These are phyloP conservation scores for Camponotus vicinus DNA, from an alignment of 1,140 invertebrate species.

Conservation along the genomic window DNA sequence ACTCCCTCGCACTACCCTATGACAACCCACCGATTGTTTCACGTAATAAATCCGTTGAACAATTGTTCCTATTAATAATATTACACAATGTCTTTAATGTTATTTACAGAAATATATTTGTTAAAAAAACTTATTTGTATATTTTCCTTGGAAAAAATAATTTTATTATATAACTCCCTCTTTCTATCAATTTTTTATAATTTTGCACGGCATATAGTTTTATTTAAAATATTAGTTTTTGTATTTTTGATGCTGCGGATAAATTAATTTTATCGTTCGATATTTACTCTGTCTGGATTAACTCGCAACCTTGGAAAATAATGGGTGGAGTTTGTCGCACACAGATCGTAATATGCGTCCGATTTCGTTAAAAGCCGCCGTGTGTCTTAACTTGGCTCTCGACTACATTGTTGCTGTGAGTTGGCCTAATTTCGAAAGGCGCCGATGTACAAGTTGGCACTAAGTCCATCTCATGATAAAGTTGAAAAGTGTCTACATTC, in stretches of 20 bases:
- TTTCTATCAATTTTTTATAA: background rate
- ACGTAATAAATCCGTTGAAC: background rate
- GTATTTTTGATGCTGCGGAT: background rate
- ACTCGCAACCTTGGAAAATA: constrained; percentile 55
- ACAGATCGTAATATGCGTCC: constrained; percentile 38
- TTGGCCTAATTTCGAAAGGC: constrained; percentile 66
- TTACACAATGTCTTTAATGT: background rate
- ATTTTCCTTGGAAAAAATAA: background rate
- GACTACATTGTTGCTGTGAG: constrained; percentile 61
- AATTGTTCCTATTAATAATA: background rate
- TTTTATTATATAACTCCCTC: background rate
- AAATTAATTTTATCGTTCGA: background rate
- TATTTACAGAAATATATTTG: background rate
- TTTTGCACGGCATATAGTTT: too few species aligned
- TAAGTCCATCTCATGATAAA: constrained; percentile 41
- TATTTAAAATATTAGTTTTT: background rate
- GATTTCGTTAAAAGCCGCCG: constrained; percentile 54
- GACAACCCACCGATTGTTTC: constrained; percentile 20
- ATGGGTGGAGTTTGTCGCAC: constrained; percentile 51
- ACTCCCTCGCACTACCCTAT: constrained; percentile 35
- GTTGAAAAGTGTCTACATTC: constrained; percentile 44
- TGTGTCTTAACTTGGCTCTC: constrained; percentile 63
- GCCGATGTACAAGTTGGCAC: constrained; percentile 22
- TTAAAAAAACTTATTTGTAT: background rate
- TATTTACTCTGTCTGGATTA: constrained; percentile 55